Base-by-base conservation (phyloP, 2,797 vertebrate genomes). In the Sebastes iracundus region DNA sequence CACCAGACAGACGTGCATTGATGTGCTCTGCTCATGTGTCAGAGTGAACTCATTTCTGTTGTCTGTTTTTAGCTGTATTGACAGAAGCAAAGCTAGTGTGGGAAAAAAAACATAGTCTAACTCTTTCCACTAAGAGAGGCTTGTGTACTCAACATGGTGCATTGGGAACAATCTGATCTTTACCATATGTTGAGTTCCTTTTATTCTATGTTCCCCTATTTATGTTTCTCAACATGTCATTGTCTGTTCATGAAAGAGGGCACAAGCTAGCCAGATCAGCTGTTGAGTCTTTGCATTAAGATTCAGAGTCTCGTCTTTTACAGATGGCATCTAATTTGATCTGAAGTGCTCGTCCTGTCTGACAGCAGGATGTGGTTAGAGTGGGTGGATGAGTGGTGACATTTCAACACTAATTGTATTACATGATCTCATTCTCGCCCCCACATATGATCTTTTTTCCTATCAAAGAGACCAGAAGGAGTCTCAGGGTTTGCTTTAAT, bases 361-460 rank as follows among this genome's bases (percentile, higher is more conserved):
- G 53, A 79, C 60, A 62, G 73, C 83, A 91, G 90, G 89, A 91
- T 91, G 91, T 88, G 87, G 86, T 88, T 65, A 11, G 4, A 32
- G 63, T 23, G 32, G 65, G 11, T 59, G 67, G 80, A 86, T 18
- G 49, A 80, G 79, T 63, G 25, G 56, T 72, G 64, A 66, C 79
- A 58, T 77, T 81, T 89, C 23, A 63, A 52, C 33, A 46, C 56
- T 73, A 42, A 71, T 66, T 78, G 55, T 20, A 42, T 65, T 25
- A 67, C 28, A 14, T 32, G 52, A 22, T 18, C 64, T 58, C n/a
- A 18, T 64, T 75, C 58, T 74, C 14, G 2, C 27, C 65, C 25
- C 25, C 69, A 14, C 27, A n/a, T 67, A 18, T n/a, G 10, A 67
- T 68, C 14, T 27, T 52, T 56, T 66, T 55, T 16, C 9, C 46